These are phyloP conservation scores for Alfaro cultratus DNA, from an alignment of 2,797 vertebrate genomes.

Conservation along the genomic window DNA sequence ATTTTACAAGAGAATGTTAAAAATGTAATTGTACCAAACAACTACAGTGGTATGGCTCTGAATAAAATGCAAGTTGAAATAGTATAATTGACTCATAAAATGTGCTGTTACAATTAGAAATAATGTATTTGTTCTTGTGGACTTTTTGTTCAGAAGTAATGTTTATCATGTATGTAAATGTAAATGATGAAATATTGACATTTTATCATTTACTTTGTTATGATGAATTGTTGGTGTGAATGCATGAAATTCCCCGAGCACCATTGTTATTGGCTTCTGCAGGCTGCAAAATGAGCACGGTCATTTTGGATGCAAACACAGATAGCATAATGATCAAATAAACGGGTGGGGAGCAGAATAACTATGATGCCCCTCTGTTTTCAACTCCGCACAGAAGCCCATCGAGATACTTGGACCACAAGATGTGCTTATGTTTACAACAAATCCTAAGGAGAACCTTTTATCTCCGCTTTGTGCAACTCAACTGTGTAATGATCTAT, in stretches of 20 bases:
- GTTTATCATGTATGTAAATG: too few species aligned
- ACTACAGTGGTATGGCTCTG: not conserved
- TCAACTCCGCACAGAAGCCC: not conserved
- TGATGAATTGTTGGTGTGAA: not conserved
- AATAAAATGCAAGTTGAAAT: not conserved
- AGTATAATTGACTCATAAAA: not conserved
- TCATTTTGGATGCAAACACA: not conserved
- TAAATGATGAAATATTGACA: not conserved
- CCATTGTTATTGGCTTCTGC: not conserved
- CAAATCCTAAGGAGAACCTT: not conserved
- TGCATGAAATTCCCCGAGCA: not conserved
- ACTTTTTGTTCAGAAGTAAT: not conserved
- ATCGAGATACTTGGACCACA: not conserved
- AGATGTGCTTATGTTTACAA: not conserved
- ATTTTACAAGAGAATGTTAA: not conserved
- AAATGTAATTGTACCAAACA: not conserved
- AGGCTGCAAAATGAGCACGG: not conserved
- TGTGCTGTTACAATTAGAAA: not conserved
- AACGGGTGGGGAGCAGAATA: not conserved
- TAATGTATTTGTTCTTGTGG: not conserved
- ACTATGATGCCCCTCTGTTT: not conserved
- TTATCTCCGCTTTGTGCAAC: not conserved
- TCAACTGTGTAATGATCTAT: not conserved
- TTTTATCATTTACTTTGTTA: not conserved
- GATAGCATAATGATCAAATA: not conserved